Conservation (phyloP, 2,113 vertebrate species). For the Equus quagga region DNA sequence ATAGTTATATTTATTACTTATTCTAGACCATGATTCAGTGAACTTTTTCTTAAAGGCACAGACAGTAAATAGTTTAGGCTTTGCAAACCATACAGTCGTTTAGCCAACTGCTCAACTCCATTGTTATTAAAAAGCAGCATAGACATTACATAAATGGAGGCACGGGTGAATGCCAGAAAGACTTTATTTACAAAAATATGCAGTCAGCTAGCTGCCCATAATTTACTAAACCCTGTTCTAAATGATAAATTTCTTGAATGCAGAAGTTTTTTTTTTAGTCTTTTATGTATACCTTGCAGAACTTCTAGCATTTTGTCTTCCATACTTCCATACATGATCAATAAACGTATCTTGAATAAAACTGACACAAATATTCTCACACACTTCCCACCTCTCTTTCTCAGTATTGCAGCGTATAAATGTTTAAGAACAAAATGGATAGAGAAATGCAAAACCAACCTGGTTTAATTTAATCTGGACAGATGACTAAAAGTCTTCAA, state of each 20-base stretch:
- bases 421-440: conserved; percentile 4
- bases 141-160: background rate
- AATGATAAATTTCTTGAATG: background rate
- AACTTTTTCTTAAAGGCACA: background rate
- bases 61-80: background rate
- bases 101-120: background rate
- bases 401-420: background rate
- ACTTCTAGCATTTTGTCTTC: conserved; percentile 12
- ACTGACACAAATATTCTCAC: background rate
- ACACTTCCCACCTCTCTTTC: background rate
- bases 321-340: background rate
- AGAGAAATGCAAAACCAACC: background rate
- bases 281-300: background rate
- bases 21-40: background rate
- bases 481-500: background rate
- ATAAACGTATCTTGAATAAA: conserved; percentile 12
- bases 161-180: background rate
- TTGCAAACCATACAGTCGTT: background rate
- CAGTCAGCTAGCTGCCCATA: background rate
- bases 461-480: background rate
- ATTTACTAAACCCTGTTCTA: background rate
- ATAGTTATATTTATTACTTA: conserved; percentile 16
- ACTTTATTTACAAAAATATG: background rate
- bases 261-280: background rate
- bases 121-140: background rate